Evolutionary conservation across 1,140 invertebrate species (phyloP).

Genomic region (Sminthurides bifidus): DNA sequence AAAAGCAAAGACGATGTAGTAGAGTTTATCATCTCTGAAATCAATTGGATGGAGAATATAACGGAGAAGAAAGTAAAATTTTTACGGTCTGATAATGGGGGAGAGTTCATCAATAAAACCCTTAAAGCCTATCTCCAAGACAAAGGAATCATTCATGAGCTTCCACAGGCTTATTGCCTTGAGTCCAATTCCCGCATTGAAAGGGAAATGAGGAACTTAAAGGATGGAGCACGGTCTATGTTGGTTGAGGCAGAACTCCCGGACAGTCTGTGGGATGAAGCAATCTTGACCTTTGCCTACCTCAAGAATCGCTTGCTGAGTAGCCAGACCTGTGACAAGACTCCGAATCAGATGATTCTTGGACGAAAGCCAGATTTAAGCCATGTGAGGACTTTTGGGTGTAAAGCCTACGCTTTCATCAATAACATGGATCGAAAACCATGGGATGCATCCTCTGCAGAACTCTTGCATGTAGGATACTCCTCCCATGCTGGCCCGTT

Average conservation of each 20-base stretch:
- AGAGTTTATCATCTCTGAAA: no score
- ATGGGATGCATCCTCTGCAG: background rate
- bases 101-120: conserved; percentile 10
- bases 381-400: conserved; percentile 6
- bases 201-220: background rate
- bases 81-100: conserved; percentile 24
- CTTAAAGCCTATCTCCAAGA: conserved; percentile 6
- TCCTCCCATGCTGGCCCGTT: background rate
- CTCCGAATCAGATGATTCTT: conserved; percentile 3
- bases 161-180: conserved; percentile 2
- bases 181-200: background rate
- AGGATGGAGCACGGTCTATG: background rate
- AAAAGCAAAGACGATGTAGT: no score
- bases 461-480: conserved; percentile 14
- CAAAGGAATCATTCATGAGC: conserved; percentile 28
- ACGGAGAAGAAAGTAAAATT: conserved; percentile 7
- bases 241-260: background rate
- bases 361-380: background rate
- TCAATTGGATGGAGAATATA: no score
- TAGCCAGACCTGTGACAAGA: background rate
- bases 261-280: conserved; percentile 4
- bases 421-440: background rate
- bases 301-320: background rate
- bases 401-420: background rate
- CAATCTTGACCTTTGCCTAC: background rate